A percentile compares a stretch with the other conserved stretches of the same genome.
phyloP scores from a whole-genome alignment of 2,888 invertebrate genomes.

The Polydrusus tereticollis region DNA sequence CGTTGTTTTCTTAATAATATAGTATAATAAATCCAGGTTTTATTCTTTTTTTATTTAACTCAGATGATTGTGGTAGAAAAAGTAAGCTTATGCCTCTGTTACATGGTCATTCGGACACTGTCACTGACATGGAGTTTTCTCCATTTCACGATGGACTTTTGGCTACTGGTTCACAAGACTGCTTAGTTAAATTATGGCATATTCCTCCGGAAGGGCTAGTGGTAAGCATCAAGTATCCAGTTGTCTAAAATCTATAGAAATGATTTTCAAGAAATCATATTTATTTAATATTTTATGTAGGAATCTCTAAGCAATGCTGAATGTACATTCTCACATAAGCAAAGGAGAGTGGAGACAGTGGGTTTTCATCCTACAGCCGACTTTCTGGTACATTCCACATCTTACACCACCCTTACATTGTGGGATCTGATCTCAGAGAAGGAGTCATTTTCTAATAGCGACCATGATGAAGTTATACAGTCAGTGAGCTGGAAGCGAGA shows the following conservation, averaged over 20 bases:
- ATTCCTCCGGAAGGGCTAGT: constrained; percentile 83
- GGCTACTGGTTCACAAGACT: constrained; percentile 91
- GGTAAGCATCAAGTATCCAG: constrained; percentile 48
- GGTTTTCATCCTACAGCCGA: constrained; percentile 94
- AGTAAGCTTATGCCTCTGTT: constrained; percentile 89
- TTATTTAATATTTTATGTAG: constrained; percentile 58
- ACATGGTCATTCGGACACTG: constrained; percentile 89
- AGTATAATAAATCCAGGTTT: background rate
- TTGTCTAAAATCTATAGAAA: too few species aligned
- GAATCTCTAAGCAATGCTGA: constrained; percentile 83
- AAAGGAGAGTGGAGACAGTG: constrained; percentile 89
- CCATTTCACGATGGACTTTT: constrained; percentile 95
- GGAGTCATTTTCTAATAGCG: constrained; percentile 79
- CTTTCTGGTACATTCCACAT: constrained; percentile 88
- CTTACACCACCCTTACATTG: constrained; percentile 83
- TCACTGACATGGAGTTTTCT: constrained; percentile 95
- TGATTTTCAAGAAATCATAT: too few species aligned
- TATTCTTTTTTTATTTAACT: constrained; percentile 45
- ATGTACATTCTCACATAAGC: constrained; percentile 85
- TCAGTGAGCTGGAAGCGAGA: constrained; percentile 92
- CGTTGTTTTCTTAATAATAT: background rate
- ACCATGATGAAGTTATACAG: constrained; percentile 88
- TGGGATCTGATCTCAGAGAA: constrained; percentile 90
- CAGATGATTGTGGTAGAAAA: constrained; percentile 90
- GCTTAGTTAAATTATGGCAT: constrained; percentile 91